These are phyloP conservation scores for Noctua janthina DNA, from an alignment of 2,888 invertebrate species.

Conservation along the genomic window DNA sequence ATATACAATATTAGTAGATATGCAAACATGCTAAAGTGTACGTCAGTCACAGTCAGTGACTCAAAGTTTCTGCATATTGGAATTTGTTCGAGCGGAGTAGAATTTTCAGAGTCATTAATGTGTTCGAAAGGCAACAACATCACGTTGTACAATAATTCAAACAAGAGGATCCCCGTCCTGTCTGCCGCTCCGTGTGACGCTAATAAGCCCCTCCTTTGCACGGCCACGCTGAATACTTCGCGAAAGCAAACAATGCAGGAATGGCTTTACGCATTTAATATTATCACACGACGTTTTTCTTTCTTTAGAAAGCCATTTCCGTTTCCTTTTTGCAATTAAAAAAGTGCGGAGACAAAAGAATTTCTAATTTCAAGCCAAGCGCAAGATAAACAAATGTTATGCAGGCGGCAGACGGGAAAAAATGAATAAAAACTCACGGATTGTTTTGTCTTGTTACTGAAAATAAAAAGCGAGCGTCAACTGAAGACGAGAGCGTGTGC, in stretches of 20 bases:
- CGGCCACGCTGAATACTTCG: conserved; percentile 39
- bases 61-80: conserved; percentile 14
- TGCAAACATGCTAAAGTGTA: background rate
- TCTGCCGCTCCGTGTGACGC: conserved; percentile 20
- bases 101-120: conserved; percentile 18
- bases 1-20: background rate
- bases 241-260: conserved; percentile 62
- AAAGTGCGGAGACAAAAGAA: conserved; percentile 85
- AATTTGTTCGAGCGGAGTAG: conserved; percentile 15
- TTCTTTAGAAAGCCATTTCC: conserved; percentile 77
- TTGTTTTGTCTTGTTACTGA: conserved; percentile 78
- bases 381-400: conserved; percentile 85
- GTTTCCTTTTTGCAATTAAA: conserved; percentile 85
- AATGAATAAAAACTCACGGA: conserved; percentile 76
- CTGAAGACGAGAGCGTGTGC: conserved; percentile 65
- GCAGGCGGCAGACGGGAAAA: conserved; percentile 81
- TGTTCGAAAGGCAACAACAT: conserved; percentile 38
- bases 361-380: conserved; percentile 86
- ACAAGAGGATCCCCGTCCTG: conserved; percentile 17
- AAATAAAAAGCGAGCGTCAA: conserved; percentile 66
- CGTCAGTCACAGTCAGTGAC: background rate
- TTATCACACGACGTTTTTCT: conserved; percentile 73
- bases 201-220: conserved; percentile 54
- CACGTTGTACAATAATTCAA: conserved; percentile 37
- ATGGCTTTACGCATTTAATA: conserved; percentile 68